phyloP scores from a whole-genome alignment of 1,140 invertebrate species.

The Drosophila arizonae region DNA sequence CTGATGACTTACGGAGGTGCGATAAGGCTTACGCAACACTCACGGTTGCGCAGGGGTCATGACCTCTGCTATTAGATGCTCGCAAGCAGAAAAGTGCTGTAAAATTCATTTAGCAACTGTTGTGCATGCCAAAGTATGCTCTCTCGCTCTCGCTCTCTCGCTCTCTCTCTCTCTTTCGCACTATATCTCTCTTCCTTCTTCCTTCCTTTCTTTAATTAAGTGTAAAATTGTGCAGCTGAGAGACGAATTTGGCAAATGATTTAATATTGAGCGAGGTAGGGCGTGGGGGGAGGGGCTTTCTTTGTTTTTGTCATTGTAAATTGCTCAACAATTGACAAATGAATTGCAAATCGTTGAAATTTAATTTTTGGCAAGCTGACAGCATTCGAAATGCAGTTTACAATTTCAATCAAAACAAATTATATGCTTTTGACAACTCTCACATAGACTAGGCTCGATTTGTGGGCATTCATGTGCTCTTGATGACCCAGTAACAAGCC shows the following conservation, averaged over 20 bases:
- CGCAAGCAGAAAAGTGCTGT: constrained; percentile 9
- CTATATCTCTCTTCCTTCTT: too few relatives aligned
- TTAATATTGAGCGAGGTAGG: too few relatives aligned
- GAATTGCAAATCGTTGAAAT: constrained; percentile 35
- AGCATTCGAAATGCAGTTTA: constrained; percentile 25
- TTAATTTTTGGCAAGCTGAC: constrained; percentile 41
- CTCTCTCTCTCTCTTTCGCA: neutral
- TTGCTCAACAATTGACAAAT: constrained; percentile 41
- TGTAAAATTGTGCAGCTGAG: constrained; percentile 22
- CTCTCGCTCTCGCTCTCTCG: neutral
- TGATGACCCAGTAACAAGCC: neutral
- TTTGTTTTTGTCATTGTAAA: constrained; percentile 11
- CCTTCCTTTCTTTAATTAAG: constrained; percentile 34
- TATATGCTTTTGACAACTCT: constrained; percentile 7
- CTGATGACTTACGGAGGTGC: constrained; percentile 16
- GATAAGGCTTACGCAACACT: constrained; percentile 39
- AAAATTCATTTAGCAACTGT: constrained; percentile 35
- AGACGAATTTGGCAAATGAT: constrained; percentile 35
- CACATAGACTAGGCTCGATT: neutral
- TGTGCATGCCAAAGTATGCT: neutral
- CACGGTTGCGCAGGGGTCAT: neutral
- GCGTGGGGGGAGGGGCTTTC: too few relatives aligned
- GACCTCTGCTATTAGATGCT: neutral
- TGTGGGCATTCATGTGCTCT: neutral
- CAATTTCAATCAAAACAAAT: constrained; percentile 43